Percentiles rank a stretch among this genome's conserved stretches.
Evolutionary conservation across 1,140 invertebrate genomes (phyloP).

Genomic region (Himalopsyche phryganea): DNA sequence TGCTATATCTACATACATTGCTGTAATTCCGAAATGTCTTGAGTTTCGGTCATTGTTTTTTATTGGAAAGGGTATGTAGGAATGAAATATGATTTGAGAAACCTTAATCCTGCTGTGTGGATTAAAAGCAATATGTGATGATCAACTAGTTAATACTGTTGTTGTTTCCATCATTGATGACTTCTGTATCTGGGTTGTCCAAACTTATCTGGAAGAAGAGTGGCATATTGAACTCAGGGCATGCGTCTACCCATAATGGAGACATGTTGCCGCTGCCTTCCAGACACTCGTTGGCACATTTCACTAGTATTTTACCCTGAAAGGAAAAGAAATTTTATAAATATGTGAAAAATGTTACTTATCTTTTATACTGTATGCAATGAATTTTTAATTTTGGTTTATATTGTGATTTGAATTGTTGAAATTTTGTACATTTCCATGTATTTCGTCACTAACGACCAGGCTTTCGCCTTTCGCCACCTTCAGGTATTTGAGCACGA

Average conservation of each 20-base stretch:
- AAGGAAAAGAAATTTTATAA: constrained; percentile 16
- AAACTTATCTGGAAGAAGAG: constrained; percentile 8
- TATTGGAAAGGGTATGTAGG: no score
- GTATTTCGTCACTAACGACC: no score
- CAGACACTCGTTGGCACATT: constrained; percentile 29
- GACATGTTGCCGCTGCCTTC: constrained; percentile 22
- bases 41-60: no score
- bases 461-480: no score
- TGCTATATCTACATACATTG: no score
- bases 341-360: not conserved
- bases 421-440: no score
- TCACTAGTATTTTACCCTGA: constrained; percentile 16
- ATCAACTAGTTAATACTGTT: not conserved
- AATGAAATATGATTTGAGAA: no score
- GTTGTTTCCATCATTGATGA: not conserved
- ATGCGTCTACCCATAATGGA: constrained; percentile 15
- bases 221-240: constrained; percentile 22
- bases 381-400: not conserved
- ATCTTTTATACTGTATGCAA: not conserved
- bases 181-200: not conserved
- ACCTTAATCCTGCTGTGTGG: no score
- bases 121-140: no score
- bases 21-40: no score
- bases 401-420: no score
- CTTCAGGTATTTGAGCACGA: no score